Percentiles rank a stretch among this genome's conserved stretches.
Conservation (phyloP, 1,140 invertebrate species). For the Drosophila erecta region DNA sequence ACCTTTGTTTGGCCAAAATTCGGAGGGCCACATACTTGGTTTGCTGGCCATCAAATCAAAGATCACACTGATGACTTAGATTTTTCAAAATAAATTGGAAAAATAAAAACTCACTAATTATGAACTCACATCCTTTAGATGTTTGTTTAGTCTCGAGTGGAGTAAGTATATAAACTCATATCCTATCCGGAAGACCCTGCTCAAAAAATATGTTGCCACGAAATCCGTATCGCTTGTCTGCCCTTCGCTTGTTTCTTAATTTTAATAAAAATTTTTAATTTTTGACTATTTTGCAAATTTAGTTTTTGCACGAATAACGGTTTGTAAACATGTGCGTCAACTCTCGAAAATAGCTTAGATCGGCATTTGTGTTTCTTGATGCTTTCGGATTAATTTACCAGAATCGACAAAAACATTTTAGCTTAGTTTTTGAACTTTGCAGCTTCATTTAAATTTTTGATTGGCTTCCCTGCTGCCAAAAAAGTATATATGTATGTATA, state of each 20-base stretch:
- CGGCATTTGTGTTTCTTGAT: slow-evolving; percentile 17
- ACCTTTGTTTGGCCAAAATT: slow-evolving; percentile 47
- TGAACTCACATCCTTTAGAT: background rate
- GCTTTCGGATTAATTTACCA: slow-evolving; percentile 69
- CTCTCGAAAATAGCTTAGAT: slow-evolving; percentile 55
- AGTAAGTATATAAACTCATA: background rate
- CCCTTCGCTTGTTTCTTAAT: slow-evolving; percentile 14
- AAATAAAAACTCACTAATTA: too few relatives aligned
- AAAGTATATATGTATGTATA: slow-evolving; percentile 1
- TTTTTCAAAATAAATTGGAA: too few relatives aligned
- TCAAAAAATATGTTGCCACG: too few relatives aligned
- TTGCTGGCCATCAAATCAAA: background rate
- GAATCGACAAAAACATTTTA: slow-evolving; percentile 61
- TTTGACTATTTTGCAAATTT: slow-evolving; percentile 39
- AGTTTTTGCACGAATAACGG: slow-evolving; percentile 27
- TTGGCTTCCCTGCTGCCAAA: slow-evolving; percentile 65
- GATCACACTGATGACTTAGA: background rate
- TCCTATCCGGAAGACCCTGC: background rate
- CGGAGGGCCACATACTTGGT: background rate
- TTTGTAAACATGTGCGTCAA: slow-evolving; percentile 49
- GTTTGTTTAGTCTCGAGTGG: background rate
- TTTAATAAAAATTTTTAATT: slow-evolving; percentile 59
- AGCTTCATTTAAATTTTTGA: slow-evolving; percentile 83
- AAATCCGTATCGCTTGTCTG: background rate
- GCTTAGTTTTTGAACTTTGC: slow-evolving; percentile 78